phyloP scores from a whole-genome alignment of 2,888 invertebrate genomes.

The Brenthis ino region DNA sequence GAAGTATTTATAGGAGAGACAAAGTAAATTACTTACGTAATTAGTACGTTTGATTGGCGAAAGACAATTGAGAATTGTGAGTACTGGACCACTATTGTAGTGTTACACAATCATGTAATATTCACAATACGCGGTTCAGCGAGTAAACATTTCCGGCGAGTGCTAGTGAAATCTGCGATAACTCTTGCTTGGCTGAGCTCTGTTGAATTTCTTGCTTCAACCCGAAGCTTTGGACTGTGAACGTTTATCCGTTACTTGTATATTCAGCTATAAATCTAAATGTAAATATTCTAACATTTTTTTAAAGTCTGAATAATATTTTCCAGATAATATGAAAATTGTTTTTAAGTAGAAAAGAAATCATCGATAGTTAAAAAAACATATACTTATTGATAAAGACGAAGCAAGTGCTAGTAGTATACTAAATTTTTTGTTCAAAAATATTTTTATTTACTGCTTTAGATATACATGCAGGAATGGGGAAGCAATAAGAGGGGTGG shows the following conservation, averaged over 20 bases:
- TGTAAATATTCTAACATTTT: neutral
- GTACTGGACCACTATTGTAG: slow-evolving; percentile 34
- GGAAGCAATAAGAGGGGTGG: too few species aligned
- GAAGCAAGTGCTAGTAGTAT: too few species aligned
- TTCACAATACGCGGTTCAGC: slow-evolving; percentile 16
- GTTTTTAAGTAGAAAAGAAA: too few species aligned
- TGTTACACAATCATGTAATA: slow-evolving; percentile 20
- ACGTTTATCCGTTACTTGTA: slow-evolving; percentile 13
- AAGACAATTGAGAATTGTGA: slow-evolving; percentile 46
- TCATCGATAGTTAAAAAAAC: too few species aligned
- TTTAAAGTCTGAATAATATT: too few species aligned
- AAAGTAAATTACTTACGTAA: too few species aligned
- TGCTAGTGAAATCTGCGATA: slow-evolving; percentile 26
- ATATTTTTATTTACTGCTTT: too few species aligned
- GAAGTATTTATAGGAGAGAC: too few species aligned
- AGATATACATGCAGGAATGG: too few species aligned
- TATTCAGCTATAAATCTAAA: neutral
- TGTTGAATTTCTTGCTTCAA: slow-evolving; percentile 20
- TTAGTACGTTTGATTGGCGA: slow-evolving; percentile 30
- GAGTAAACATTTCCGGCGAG: slow-evolving; percentile 29
- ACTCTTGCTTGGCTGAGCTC: slow-evolving; percentile 18
- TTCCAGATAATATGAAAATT: too few species aligned
- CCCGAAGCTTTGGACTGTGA: slow-evolving; percentile 16
- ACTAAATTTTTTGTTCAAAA: too few species aligned
- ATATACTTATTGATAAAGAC: too few species aligned